Evolutionary conservation across 2,113 vertebrate genomes (phyloP).

Genomic region (Pipa parva): DNA sequence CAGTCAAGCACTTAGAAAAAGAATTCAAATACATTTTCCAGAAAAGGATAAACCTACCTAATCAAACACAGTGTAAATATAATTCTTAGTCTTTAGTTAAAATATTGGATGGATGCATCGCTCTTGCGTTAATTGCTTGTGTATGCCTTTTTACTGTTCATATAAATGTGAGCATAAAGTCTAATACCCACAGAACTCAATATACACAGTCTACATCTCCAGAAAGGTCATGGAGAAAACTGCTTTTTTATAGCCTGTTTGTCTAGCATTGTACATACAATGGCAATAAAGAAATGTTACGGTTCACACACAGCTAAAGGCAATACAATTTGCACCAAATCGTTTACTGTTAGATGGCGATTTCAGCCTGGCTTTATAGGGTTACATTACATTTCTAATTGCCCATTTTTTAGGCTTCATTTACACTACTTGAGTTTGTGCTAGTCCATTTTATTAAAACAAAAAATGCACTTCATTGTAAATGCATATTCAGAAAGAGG

Average conservation of each 20-base stretch:
- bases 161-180: neutral
- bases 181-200: neutral
- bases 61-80: constrained; percentile 43
- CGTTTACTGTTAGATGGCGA: neutral
- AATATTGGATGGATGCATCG: constrained; percentile 35
- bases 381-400: too few species aligned
- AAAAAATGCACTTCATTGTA: too few species aligned
- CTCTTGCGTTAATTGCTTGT: neutral
- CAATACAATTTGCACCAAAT: neutral
- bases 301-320: neutral
- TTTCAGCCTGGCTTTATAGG: neutral
- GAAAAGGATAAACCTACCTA: constrained; percentile 44
- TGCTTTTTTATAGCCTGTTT: neutral
- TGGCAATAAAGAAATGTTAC: neutral
- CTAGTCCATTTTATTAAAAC: too few species aligned
- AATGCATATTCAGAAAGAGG: too few species aligned
- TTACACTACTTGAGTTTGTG: too few species aligned
- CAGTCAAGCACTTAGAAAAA: constrained; percentile 40
- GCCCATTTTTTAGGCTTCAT: too few species aligned
- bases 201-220: neutral
- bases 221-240: neutral
- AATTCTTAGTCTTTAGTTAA: constrained; percentile 44
- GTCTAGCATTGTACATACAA: neutral
- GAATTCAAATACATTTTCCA: constrained; percentile 50
- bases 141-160: neutral